phyloP scores from a whole-genome alignment of 2,888 invertebrate species.

The Drosophila greeni region DNA sequence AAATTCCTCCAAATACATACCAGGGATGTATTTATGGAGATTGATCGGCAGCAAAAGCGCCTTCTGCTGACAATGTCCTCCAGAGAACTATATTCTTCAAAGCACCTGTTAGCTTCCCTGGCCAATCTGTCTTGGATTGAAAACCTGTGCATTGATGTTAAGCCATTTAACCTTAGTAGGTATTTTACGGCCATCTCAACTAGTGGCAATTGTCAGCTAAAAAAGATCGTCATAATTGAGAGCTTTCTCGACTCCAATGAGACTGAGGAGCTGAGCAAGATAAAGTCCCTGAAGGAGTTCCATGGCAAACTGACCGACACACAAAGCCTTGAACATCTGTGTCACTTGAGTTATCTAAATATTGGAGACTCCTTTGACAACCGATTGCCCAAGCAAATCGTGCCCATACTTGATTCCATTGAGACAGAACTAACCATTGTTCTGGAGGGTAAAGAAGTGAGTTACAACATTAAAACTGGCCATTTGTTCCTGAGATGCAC shows the following conservation, averaged over 20 bases:
- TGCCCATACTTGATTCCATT: too few species aligned
- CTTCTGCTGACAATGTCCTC: neutral
- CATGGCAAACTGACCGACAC: neutral
- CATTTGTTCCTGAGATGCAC: too few species aligned
- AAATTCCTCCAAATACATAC: neutral
- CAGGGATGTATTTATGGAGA: neutral
- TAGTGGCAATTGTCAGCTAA: neutral
- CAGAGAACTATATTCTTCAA: neutral
- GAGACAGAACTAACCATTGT: too few species aligned
- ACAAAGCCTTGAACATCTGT: conserved; percentile 3
- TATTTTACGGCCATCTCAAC: neutral
- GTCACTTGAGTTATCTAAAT: neutral
- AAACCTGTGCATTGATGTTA: neutral
- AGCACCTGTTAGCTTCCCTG: neutral
- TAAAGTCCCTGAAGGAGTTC: conserved; percentile 4
- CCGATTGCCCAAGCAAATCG: too few species aligned
- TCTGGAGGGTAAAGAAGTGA: too few species aligned
- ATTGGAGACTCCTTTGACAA: neutral
- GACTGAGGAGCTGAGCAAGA: conserved; percentile 8
- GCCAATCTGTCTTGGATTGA: neutral
- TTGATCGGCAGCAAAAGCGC: neutral
- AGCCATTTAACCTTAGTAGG: neutral
- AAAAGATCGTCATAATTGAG: neutral
- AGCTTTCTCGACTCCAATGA: conserved; percentile 1
- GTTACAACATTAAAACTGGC: too few species aligned